Base-by-base conservation (phyloP, 1,140 invertebrate species). In the Dryas iulia region DNA sequence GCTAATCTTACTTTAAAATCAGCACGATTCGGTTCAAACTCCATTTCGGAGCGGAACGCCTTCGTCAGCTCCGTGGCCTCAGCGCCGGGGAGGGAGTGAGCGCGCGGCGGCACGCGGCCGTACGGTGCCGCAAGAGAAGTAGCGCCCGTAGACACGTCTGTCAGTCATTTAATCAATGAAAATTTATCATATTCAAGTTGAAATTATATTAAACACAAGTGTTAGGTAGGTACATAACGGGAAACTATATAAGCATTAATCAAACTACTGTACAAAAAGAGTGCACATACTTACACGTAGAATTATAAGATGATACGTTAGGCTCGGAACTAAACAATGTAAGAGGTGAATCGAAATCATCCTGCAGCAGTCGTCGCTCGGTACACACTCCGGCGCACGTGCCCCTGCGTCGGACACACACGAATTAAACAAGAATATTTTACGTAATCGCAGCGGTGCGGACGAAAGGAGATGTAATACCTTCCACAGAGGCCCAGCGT, bases 1-100 rank as follows among this genome's bases (percentile, higher is more conserved):
- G 0, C 7, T 14, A n/a, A 0, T 21, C 39, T 23, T 63, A 86
- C 84, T 77, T 79, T 80, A 53, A 86, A 84, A 58, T 86, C 84
- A 1, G 84, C 60, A 7, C 84, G 76, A 59, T 84, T 82, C 14
- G 82, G 84, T 35, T 86, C 84, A 54, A 79, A 86, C 18, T 24
- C 31, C 35, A 33, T 28, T 14, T 33, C 18, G 28, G 61, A 14
- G 26, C 21, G 10, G 24, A 25, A 28, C 25, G 14, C 23, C 14
- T 10, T 31, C 1, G 25, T 12, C 24, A n/a, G 2, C 10, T 3
- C 25, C 5, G 47, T 2, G 8, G 30, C 21, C n/a, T 8, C 58
- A 30, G 12, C 21, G 39, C 18, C 39, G 5, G 35, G 7, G 5
- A 18, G 6, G 7, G 39, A 8, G 6, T 8, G 39, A 14, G 39